Percentiles rank a stretch among this genome's conserved stretches.
These are phyloP conservation scores for Oplegnathus fasciatus DNA, from an alignment of 2,113 vertebrate species.

Conservation along the genomic window DNA sequence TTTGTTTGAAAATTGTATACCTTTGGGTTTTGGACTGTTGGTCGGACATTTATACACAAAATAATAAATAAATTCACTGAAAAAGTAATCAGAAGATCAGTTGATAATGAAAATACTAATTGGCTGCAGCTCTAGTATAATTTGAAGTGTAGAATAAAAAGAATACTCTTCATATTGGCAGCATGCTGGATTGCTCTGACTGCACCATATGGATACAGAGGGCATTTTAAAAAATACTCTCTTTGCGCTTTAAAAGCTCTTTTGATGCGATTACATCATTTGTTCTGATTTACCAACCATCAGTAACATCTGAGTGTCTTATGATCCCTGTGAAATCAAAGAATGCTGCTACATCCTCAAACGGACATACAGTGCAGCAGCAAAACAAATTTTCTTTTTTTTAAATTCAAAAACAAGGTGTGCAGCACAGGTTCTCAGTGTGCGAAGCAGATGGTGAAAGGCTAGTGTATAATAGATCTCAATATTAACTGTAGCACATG, in stretches of 20 bases:
- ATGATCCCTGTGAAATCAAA: slow-evolving; percentile 50
- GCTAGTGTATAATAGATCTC: slow-evolving; percentile 85
- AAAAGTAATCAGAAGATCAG: neutral
- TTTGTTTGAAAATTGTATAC: neutral
- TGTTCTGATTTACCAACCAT: slow-evolving; percentile 48
- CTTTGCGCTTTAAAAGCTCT: slow-evolving; percentile 24
- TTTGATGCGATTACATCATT: slow-evolving; percentile 63
- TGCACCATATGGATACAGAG: slow-evolving; percentile 28
- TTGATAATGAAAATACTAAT: neutral
- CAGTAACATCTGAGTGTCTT: slow-evolving; percentile 41
- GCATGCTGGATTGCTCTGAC: slow-evolving; percentile 1
- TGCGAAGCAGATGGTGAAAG: slow-evolving; percentile 85
- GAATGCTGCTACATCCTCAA: slow-evolving; percentile 34
- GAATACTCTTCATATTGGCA: neutral
- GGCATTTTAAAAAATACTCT: slow-evolving; percentile 1
- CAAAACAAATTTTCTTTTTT: slow-evolving; percentile 28
- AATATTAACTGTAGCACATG: slow-evolving; percentile 85
- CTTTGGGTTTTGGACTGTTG: neutral
- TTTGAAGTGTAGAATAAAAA: slow-evolving; percentile 20
- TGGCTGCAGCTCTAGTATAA: neutral
- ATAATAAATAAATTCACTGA: neutral
- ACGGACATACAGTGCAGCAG: slow-evolving; percentile 27
- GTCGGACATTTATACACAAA: neutral
- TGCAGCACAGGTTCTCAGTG: slow-evolving; percentile 67
- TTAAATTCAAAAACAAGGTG: slow-evolving; percentile 59